These are phyloP conservation scores for Mechanitis mazaeus DNA, from an alignment of 2,888 invertebrate species.

Conservation along the genomic window DNA sequence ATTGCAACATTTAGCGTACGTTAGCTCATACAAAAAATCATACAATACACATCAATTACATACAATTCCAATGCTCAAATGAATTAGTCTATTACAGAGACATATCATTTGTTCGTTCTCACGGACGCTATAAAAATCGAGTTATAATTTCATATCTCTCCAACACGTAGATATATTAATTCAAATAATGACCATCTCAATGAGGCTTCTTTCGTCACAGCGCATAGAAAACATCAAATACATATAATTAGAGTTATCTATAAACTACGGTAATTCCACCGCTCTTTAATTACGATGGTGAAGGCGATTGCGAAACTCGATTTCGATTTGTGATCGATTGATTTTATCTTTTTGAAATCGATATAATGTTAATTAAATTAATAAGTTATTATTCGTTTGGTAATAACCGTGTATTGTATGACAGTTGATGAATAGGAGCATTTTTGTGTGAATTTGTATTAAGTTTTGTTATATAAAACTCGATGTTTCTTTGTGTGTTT, in stretches of 20 bases:
- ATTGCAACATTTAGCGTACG: background rate
- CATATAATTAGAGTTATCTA: conserved; percentile 72
- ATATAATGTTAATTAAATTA: conserved; percentile 7
- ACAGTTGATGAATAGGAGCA: too few species aligned
- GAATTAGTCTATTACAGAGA: conserved; percentile 57
- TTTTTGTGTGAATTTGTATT: too few species aligned
- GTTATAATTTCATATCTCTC: conserved; percentile 67
- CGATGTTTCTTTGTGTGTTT: too few species aligned
- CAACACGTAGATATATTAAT: conserved; percentile 76
- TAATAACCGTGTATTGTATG: background rate
- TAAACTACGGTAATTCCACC: conserved; percentile 73
- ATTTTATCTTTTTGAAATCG: conserved; percentile 5
- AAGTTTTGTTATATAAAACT: too few species aligned
- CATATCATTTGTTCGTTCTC: conserved; percentile 70
- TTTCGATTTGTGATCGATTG: conserved; percentile 22
- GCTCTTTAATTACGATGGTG: conserved; percentile 71
- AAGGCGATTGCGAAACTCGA: conserved; percentile 54
- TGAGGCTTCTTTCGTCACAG: conserved; percentile 71
- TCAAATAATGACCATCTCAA: conserved; percentile 67
- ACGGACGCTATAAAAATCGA: conserved; percentile 68
- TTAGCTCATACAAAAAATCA: background rate
- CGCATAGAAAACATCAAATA: conserved; percentile 74
- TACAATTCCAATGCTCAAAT: conserved; percentile 39
- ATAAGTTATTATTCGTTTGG: conserved; percentile 2
- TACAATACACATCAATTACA: conserved; percentile 44